Base-by-base conservation (phyloP, 2,797 vertebrate genomes). In the Gephyroberyx darwinii region DNA sequence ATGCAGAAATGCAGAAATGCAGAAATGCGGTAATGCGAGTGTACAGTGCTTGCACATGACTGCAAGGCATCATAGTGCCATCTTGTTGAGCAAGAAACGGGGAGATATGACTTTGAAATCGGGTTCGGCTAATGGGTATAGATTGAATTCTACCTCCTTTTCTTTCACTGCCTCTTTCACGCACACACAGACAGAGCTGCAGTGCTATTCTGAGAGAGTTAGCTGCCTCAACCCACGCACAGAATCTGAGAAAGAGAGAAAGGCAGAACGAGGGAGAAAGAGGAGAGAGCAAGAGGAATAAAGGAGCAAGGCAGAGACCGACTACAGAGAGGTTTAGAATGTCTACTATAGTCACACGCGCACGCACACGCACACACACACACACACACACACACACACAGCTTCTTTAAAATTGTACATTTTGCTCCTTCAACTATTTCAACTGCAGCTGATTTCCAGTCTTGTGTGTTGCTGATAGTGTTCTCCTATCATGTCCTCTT, bases 141-240 rank as follows among this genome's bases (percentile, higher is more conserved):
- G 86, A 91, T 84, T 85, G 76, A 82, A 91, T 84, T 91, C 86
- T 87, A 77, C 75, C 82, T 90, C 70, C 64, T 84, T 85, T 82
- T 82, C 73, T 88, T 87, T 85, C 84, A 66, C 75, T 86, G 79
- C 67, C 82, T 89, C 88, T 86, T 88, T 91, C 87, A 88, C 90
- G 78, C 89, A 90, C 90, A 87, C 86, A 90, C 91, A 93, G 92
- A 91, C 93, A 91, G 93, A 91, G 90, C 93, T 93, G 94, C 93
- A 93, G 86, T 94, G 93, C 94, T 95, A 94, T 95, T 94, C 94
- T 93, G 92, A 94, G 93, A 95, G 93, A 94, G 93, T 93, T 94
- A 93, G 93, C 93, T 93, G 93, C 93, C 88, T 93, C 93, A 94
- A 84, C 94, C 94, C 94, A 95, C 94, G 93, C 94, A 94, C 91